Conservation (phyloP, 2,888 invertebrate species). For the Lutraria lutraria region DNA sequence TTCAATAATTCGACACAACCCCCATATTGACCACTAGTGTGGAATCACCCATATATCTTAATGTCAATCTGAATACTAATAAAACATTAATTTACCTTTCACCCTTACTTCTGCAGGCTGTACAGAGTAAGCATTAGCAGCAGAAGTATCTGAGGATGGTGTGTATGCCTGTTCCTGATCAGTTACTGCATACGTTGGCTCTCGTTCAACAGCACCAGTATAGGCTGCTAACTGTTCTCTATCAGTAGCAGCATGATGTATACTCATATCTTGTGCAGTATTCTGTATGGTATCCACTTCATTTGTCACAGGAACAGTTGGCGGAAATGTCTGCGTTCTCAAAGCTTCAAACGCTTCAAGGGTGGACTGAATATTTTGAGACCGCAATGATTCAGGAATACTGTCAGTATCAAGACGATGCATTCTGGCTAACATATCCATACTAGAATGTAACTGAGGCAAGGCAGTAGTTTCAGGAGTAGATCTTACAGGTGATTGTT, state of each 20-base stretch:
- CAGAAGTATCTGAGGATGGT: constrained; percentile 53
- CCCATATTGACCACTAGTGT: too few species aligned
- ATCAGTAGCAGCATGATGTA: constrained; percentile 61
- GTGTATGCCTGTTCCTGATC: constrained; percentile 66
- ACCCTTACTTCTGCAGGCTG: constrained; percentile 59
- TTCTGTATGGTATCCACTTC: constrained; percentile 65
- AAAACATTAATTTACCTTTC: constrained; percentile 53
- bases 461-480: constrained; percentile 48
- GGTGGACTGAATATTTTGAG: constrained; percentile 69
- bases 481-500: constrained; percentile 66
- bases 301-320: constrained; percentile 52
- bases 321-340: constrained; percentile 70
- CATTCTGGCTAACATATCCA: constrained; percentile 68
- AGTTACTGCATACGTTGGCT: constrained; percentile 52
- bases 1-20: too few species aligned
- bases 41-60: too few species aligned
- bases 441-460: constrained; percentile 68
- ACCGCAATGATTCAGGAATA: constrained; percentile 68
- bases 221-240: constrained; percentile 62
- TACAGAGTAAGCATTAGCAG: constrained; percentile 43
- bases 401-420: constrained; percentile 67
- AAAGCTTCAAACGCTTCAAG: constrained; percentile 69
- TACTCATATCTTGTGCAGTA: constrained; percentile 70
- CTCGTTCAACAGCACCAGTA: constrained; percentile 58
- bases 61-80: background rate